Percentiles rank a stretch among this genome's conserved stretches.
Evolutionary conservation across 2,797 vertebrate species (phyloP).

Genomic region (Acropternis orthonyx): DNA sequence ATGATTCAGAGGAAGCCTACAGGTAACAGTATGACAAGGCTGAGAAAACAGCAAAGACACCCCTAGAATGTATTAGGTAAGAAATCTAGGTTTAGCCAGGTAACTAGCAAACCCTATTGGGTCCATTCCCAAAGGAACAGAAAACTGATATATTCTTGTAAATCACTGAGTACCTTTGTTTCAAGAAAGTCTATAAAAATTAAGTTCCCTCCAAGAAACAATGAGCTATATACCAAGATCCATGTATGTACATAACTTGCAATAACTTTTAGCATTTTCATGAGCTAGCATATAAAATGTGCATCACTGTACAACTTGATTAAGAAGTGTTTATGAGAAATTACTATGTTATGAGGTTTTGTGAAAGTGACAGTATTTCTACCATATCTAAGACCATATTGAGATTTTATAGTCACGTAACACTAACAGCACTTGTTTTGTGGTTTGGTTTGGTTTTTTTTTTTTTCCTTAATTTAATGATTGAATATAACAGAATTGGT

Average conservation of each 20-base stretch:
- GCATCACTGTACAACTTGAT: background rate
- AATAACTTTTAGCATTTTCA: background rate
- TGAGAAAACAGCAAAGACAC: background rate
- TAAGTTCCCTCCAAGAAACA: background rate
- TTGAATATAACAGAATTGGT: background rate
- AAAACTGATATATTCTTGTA: background rate
- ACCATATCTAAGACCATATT: background rate
- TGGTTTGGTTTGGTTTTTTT: too few relatives aligned
- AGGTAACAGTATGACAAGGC: accelerated
- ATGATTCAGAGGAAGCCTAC: background rate
- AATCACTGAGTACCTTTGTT: background rate
- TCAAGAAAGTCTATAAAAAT: background rate
- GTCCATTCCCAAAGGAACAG: background rate
- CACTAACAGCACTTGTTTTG: background rate
- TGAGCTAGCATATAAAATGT: background rate
- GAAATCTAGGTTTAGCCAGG: background rate
- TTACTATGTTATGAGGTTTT: background rate
- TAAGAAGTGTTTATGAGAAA: background rate
- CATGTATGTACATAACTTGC: background rate
- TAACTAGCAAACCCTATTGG: background rate
- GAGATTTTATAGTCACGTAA: background rate
- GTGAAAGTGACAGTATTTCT: background rate
- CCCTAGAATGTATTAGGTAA: background rate
- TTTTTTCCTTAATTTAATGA: background rate
- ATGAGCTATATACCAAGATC: background rate